A percentile compares a stretch with the other conserved stretches of the same genome.
Evolutionary conservation across 2,113 vertebrate species (phyloP).

Genomic region (Perca schrenkii): DNA sequence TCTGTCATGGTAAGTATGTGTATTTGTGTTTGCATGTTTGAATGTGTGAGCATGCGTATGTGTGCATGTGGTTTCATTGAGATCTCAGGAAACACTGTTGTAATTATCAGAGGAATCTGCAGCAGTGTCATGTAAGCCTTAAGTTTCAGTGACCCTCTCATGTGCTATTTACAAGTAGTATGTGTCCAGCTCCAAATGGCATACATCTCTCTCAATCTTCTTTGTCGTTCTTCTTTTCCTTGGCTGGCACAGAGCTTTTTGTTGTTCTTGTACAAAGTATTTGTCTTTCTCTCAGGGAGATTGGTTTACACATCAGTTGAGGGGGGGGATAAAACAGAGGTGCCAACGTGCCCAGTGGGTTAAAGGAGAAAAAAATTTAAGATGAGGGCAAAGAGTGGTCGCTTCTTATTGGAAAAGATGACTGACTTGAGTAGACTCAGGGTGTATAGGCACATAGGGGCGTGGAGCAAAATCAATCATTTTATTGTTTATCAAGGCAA

Average conservation of each 20-base stretch:
- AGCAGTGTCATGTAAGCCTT: slow-evolving; percentile 77
- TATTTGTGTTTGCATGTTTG: slow-evolving; percentile 65
- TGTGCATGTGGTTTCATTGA: slow-evolving; percentile 69
- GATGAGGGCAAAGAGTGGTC: slow-evolving; percentile 28
- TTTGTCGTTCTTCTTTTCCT: slow-evolving; percentile 62
- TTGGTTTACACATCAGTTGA: slow-evolving; percentile 68
- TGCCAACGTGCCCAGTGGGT: slow-evolving; percentile 80
- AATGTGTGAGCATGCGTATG: slow-evolving; percentile 65
- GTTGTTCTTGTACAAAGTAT: slow-evolving; percentile 73
- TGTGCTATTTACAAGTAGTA: slow-evolving; percentile 83
- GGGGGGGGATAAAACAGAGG: slow-evolving; percentile 83
- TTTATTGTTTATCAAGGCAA: slow-evolving; percentile 71
- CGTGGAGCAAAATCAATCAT: slow-evolving; percentile 66
- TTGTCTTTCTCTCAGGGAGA: slow-evolving; percentile 75
- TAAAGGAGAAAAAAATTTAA: slow-evolving; percentile 34
- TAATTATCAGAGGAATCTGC: slow-evolving; percentile 72
- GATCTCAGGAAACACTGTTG: slow-evolving; percentile 75
- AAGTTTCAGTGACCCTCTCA: slow-evolving; percentile 73
- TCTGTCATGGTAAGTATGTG: slow-evolving; percentile 43
- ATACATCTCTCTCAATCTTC: slow-evolving; percentile 60
- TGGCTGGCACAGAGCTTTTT: slow-evolving; percentile 76
- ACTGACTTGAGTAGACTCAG: slow-evolving; percentile 45
- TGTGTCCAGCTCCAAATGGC: slow-evolving; percentile 74
- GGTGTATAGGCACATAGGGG: slow-evolving; percentile 72
- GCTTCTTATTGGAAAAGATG: slow-evolving; percentile 27